Evolutionary conservation across 2,113 vertebrate genomes (phyloP).

Genomic region (Chaenocephalus aceratus): DNA sequence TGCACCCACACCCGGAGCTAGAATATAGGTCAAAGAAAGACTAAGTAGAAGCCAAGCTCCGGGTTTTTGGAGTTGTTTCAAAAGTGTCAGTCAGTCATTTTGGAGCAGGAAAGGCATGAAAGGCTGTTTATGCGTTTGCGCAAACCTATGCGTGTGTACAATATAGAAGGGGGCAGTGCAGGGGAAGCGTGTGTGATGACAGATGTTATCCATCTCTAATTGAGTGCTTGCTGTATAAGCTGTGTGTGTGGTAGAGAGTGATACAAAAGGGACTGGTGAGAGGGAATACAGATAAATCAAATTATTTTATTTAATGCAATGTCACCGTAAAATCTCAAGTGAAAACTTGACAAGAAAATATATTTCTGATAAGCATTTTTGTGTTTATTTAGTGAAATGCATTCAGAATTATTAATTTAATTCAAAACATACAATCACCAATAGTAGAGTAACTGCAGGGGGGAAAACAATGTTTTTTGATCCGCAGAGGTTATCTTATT

Average conservation of each 20-base stretch:
- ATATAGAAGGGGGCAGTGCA: not conserved
- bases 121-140: constrained; percentile 24
- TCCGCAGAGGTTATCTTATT: not conserved
- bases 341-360: not conserved
- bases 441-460: not conserved
- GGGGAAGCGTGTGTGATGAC: constrained; percentile 18
- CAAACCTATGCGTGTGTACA: constrained; percentile 31
- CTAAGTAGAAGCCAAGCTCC: constrained; percentile 3
- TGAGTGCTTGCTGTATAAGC: not conserved
- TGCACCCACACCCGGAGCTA: constrained; percentile 49
- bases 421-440: not conserved
- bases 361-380: not conserved
- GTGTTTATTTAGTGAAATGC: not conserved
- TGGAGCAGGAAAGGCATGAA: constrained; percentile 59
- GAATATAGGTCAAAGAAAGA: constrained; percentile 14
- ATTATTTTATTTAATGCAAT: not conserved
- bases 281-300: not conserved
- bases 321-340: not conserved
- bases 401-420: not conserved
- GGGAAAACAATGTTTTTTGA: not conserved
- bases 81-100: constrained; percentile 49
- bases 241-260: not conserved
- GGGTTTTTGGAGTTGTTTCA: constrained; percentile 50
- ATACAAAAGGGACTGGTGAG: not conserved
- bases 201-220: constrained; percentile 25